These are phyloP conservation scores for Lasiurus borealis DNA, from an alignment of 2,113 vertebrate species.

Conservation along the genomic window DNA sequence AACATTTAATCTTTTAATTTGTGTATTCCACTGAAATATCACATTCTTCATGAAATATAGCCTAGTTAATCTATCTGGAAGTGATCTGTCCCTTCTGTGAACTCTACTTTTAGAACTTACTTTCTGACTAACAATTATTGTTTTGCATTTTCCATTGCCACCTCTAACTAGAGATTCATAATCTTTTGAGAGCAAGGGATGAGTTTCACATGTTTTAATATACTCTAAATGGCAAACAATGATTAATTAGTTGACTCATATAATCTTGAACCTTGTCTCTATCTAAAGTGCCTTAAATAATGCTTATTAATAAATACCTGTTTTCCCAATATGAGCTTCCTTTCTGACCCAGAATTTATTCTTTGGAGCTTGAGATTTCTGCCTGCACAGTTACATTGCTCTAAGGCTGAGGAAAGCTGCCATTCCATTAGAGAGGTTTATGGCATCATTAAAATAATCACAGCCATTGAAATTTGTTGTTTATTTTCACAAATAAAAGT, in stretches of 20 bases:
- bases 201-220: neutral
- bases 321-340: neutral
- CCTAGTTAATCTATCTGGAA: constrained; percentile 21
- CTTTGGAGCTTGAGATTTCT: neutral
- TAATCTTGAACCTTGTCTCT: neutral
- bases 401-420: neutral
- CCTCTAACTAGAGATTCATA: neutral
- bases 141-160: neutral
- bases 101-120: constrained; percentile 14
- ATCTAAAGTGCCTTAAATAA: neutral
- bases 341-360: neutral
- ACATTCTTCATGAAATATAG: constrained; percentile 45
- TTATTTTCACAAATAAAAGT: constrained; percentile 7
- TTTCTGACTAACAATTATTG: neutral
- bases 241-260: neutral
- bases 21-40: constrained; percentile 56
- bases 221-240: neutral
- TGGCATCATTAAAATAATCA: neutral
- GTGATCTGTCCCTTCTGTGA: constrained; percentile 65
- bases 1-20: constrained; percentile 60
- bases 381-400: neutral
- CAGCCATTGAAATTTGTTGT: neutral
- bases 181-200: neutral
- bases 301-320: neutral
- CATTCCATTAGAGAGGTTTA: constrained; percentile 3